Percentiles rank a stretch among this genome's conserved stretches.
Conservation (phyloP, 2,888 invertebrate genomes). For the Trachelus troglodyta region DNA sequence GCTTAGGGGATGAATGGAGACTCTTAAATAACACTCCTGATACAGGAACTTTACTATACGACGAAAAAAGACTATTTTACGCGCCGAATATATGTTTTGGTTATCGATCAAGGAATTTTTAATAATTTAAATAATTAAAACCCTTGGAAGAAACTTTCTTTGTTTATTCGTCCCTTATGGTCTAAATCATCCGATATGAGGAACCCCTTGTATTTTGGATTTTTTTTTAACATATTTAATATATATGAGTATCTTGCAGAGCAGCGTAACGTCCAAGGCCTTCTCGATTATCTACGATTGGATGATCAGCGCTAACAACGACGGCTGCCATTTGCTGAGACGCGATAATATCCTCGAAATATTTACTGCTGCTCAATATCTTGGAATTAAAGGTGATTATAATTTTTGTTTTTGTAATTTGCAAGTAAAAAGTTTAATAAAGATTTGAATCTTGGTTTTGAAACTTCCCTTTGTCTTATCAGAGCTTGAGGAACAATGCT, state of each 20-base stretch:
- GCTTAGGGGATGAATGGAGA: slow-evolving; percentile 36
- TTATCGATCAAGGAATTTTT: not conserved
- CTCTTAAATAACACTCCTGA: slow-evolving; percentile 37
- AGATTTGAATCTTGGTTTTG: not conserved
- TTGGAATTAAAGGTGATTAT: slow-evolving; percentile 74
- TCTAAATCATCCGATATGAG: too few species aligned
- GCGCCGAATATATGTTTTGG: not conserved
- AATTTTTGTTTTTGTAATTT: not conserved
- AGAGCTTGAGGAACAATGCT: slow-evolving; percentile 82
- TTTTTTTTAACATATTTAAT: not conserved
- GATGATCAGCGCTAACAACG: slow-evolving; percentile 78
- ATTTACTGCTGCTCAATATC: slow-evolving; percentile 78
- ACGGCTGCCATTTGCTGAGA: slow-evolving; percentile 74
- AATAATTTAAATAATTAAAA: not conserved
- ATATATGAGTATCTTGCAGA: slow-evolving; percentile 40
- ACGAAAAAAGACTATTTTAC: too few species aligned
- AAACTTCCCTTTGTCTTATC: slow-evolving; percentile 10
- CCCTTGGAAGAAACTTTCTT: too few species aligned
- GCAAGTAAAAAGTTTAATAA: not conserved
- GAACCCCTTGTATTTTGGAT: not conserved
- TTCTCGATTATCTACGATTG: slow-evolving; percentile 83
- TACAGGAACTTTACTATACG: not conserved
- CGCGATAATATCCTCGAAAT: slow-evolving; percentile 79
- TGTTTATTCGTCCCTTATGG: not conserved
- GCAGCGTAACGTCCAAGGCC: slow-evolving; percentile 67